Conservation (phyloP, 92 coral and sea anemone species). For the Parazoanthus darwini region DNA sequence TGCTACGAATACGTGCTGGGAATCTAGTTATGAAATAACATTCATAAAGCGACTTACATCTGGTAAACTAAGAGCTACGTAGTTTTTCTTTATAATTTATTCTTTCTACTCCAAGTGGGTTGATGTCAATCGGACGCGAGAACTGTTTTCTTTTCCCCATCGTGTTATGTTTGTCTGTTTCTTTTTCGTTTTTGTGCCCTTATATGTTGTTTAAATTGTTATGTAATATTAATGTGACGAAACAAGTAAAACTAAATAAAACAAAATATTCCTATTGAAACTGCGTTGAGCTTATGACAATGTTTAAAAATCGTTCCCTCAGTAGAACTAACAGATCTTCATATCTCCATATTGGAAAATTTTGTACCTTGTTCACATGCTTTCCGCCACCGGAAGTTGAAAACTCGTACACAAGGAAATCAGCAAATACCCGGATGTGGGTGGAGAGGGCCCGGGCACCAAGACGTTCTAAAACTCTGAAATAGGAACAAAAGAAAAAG, state of each 20-base stretch:
- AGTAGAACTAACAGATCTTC: not conserved
- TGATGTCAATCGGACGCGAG: no score
- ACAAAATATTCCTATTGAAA: no score
- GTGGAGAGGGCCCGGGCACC: constrained; percentile 94
- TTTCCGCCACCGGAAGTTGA: constrained; percentile 81
- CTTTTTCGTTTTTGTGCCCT: no score
- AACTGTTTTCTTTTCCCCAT: no score
- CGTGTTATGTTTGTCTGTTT: no score
- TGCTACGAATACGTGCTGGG: not conserved
- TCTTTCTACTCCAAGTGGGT: no score
- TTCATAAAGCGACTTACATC: not conserved
- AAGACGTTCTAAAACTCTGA: constrained; percentile 83
- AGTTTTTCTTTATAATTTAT: no score
- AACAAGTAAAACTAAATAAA: no score
- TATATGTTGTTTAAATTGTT: no score
- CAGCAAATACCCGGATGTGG: constrained; percentile 96
- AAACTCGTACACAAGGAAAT: constrained; percentile 90
- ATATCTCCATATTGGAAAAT: not conserved
- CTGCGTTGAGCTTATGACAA: not conserved
- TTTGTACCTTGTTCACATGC: constrained; percentile 80
- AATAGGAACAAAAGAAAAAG: constrained; percentile 7
- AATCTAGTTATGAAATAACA: not conserved
- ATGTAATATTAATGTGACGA: no score
- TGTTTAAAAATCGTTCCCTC: not conserved
- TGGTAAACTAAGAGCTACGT: no score